Evolutionary conservation across 2,888 invertebrate genomes (phyloP), one percentile per base, ranked within the genome.

Genomic region (Eurytoma californica): DNA sequence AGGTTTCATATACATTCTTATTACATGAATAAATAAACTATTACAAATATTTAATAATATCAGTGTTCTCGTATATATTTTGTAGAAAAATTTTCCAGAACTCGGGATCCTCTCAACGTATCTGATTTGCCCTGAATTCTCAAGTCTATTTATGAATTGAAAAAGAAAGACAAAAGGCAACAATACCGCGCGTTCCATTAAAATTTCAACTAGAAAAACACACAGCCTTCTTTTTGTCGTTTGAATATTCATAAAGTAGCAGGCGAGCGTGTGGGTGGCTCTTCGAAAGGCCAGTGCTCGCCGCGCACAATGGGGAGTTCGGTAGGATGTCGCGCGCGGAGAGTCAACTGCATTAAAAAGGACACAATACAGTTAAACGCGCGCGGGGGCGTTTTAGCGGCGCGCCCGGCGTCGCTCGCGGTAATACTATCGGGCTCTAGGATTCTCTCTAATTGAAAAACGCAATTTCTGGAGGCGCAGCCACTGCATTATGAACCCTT

Each of bases 391-490:
- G 63, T 65, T 69, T 60, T 51, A 57, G 51, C 74, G 12, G 14
- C 3, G 55, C 55, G 14, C 3, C 47, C 55, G 28, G 14, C 28
- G 7, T 9, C 24, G 16, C 47, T 4, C 14, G 47, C 47, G 47
- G 63, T 55, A 73, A 69, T 73, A 78, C 57, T 63, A 74, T 74
- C 74, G 20, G 57, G 16, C 30, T 72, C 20, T 5, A 1, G 24
- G n/a, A 66, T 73, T 74, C 20, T 12, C 13, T 16, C 58, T 79
- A 75, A 75, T 79, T 75, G 75, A 79, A 79, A 79, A 79, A 79
- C 47, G 66, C 73, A 69, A 79, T 73, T 79, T 39, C 68, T 74
- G 51, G 58, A 47, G 47, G 79, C 72, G 20, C 16, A 5, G n/a
- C 47, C n/a, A 18, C 7, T 51, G 12, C 28, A 39, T 47, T 20